A percentile compares a stretch with the other conserved stretches of the same genome.
These are phyloP conservation scores for Parapristionchus giblindavisi DNA, from an alignment of 2,888 invertebrate genomes.

Conservation along the genomic window DNA sequence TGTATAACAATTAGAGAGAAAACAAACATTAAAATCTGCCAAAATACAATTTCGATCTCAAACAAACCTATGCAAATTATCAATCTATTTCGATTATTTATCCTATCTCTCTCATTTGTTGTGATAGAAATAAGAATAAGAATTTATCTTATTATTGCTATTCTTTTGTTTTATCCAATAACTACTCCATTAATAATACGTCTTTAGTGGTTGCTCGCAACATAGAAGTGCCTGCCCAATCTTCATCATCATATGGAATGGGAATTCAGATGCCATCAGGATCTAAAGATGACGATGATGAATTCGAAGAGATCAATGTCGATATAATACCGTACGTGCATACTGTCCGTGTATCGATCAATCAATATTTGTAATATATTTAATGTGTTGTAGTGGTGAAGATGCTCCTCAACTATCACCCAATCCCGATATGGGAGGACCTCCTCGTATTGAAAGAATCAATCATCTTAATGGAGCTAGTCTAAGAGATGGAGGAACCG, in stretches of 20 bases:
- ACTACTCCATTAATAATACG: background rate
- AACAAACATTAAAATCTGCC: no score
- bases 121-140: no score
- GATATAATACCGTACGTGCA: no score
- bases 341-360: no score
- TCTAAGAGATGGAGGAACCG: slow-evolving; percentile 34
- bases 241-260: slow-evolving; percentile 19
- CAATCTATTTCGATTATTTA: no score
- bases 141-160: no score
- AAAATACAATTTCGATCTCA: no score
- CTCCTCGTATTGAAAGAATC: slow-evolving; percentile 2
- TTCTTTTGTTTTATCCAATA: no score
- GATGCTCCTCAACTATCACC: slow-evolving; percentile 32
- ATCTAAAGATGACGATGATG: slow-evolving; percentile 13
- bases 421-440: background rate
- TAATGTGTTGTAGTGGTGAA: slow-evolving; percentile 15
- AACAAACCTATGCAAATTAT: no score
- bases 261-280: no score
- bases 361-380: no score
- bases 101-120: no score
- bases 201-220: slow-evolving; percentile 15
- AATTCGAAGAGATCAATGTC: slow-evolving; percentile 30
- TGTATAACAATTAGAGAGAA: background rate
- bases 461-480: slow-evolving; percentile 21
- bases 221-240: slow-evolving; percentile 24